Base-by-base conservation (phyloP, 2,888 invertebrate species). In the Synanthedon myopaeformis region DNA sequence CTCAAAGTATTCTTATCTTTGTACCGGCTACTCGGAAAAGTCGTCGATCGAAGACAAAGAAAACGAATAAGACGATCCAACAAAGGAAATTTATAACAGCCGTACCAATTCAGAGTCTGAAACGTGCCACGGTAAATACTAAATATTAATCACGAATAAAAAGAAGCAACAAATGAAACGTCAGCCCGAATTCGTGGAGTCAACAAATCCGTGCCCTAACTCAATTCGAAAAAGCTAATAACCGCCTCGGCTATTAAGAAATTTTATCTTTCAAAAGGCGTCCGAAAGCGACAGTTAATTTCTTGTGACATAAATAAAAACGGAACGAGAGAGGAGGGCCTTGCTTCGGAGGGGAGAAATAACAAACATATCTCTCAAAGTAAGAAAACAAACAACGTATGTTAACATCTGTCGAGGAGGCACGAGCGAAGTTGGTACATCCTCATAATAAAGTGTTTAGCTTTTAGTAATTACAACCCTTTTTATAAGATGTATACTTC, bases 351-450 rank as follows among this genome's bases (percentile, higher is more conserved):
- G 64, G 69, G 73, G 75, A 77, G 76, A 80, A 83, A 82, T 74
- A 84, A 85, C 82, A 85, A 82, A 85, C 85, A 86, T 84, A 84
- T 85, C 83, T 84, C 77, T 79, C 73, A 76, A 77, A 82, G 79
- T 79, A 83, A 76, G 84, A 84, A 83, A 85, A 86, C 86, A 86
- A 85, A 85, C 85, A 83, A 75, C 83, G 82, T 83, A 74, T 86
- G 87, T 84, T 86, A 83, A 83, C 87, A 87, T 86, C 85, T 86
- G 87, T 86, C 76, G 74, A 53, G 64, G 56, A 52, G 70, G 76
- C 83, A 79, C 82, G 83, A 64, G 76, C 35, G 2, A 35, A 35
- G 35, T 35, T 52, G 53, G 79, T 78, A 82, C 79, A 69, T 67
- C 60, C 65, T 64, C 48, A 56, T 42, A 54, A 64, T 59, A 52